Conservation (phyloP, 2,113 vertebrate species). For the Tretioscincus oriximinensis region DNA sequence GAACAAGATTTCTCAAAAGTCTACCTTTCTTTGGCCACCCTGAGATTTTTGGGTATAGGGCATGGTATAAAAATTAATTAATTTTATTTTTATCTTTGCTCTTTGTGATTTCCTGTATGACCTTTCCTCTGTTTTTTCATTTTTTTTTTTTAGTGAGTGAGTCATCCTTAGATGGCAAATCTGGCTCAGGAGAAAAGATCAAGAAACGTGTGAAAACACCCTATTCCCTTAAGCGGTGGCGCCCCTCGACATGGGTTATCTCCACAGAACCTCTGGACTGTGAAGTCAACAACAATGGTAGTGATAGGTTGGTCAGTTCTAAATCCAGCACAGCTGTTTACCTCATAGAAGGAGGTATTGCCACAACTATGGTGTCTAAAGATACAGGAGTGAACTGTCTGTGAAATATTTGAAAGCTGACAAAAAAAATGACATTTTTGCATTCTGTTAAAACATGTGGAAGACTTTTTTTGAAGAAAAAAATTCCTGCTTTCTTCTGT, state of each 20-base stretch:
- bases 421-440: conserved; percentile 67
- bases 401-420: conserved; percentile 72
- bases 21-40: background rate
- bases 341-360: conserved; percentile 84
- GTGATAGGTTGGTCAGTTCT: conserved; percentile 74
- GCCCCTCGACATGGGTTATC: conserved; percentile 96
- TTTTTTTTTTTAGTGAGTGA: conserved; percentile 76
- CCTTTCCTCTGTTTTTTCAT: conserved; percentile 1
- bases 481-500: conserved; percentile 75
- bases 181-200: conserved; percentile 92
- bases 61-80: too few species aligned
- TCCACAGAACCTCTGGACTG: conserved; percentile 86
- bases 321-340: conserved; percentile 94
- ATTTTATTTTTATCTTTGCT: conserved; percentile 1
- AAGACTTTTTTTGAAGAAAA: conserved; percentile 65
- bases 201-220: conserved; percentile 98
- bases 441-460: conserved; percentile 71
- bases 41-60: too few species aligned
- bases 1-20: conserved; percentile 37
- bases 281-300: conserved; percentile 82
- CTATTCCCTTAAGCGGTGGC: conserved; percentile 96
- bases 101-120: conserved; percentile 11
- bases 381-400: conserved; percentile 83
- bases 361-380: conserved; percentile 81
- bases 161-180: conserved; percentile 79